Conservation (phyloP, 2,113 vertebrate species). For the Chaenocephalus aceratus region DNA sequence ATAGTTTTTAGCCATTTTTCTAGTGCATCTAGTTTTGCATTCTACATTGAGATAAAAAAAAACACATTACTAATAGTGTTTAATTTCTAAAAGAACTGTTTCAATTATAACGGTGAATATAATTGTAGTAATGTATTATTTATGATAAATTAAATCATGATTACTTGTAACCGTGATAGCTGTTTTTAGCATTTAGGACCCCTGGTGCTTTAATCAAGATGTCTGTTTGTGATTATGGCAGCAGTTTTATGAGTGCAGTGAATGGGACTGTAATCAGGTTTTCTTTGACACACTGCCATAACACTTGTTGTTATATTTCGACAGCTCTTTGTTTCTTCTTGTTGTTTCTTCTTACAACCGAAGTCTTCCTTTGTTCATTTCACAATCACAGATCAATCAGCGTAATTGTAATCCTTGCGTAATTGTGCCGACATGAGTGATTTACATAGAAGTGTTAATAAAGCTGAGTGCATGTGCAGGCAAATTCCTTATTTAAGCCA, state of each 20-base stretch:
- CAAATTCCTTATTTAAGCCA: constrained; percentile 51
- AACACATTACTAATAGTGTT: no score
- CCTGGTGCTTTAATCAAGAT: constrained; percentile 6
- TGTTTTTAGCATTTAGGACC: not conserved
- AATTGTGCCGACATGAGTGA: constrained; percentile 15
- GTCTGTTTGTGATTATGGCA: not conserved
- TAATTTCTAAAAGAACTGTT: no score
- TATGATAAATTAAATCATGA: not conserved
- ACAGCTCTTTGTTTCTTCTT: constrained; percentile 1
- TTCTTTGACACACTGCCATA: not conserved
- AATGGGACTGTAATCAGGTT: constrained; percentile 6
- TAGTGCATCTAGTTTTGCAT: no score
- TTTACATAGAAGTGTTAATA: constrained; percentile 43
- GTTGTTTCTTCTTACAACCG: not conserved
- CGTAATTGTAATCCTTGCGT: not conserved
- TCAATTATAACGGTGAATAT: not conserved
- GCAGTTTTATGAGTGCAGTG: constrained; percentile 12
- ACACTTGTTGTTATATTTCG: not conserved
- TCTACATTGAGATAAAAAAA: no score
- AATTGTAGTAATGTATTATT: constrained; percentile 3
- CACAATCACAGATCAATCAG: not conserved
- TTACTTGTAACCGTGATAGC: constrained; percentile 1
- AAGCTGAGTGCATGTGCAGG: constrained; percentile 30
- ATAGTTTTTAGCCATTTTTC: no score
- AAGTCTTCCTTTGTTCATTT: not conserved